Percentiles rank a stretch among this genome's conserved stretches.
Conservation (phyloP, 2,113 vertebrate genomes). For the Phrynocephalus versicolor region DNA sequence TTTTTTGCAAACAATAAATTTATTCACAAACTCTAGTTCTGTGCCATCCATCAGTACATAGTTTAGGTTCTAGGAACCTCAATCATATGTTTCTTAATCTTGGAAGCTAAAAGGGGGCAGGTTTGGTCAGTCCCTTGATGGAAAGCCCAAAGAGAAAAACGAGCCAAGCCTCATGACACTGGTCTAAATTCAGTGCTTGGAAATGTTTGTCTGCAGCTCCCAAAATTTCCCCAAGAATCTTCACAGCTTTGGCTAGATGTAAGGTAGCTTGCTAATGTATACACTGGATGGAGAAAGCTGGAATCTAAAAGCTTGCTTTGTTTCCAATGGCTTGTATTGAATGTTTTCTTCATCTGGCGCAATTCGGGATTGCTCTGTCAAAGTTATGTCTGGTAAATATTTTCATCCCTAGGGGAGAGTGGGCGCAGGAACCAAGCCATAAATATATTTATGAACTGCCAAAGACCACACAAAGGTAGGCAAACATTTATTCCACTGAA, state of each 20-base stretch:
- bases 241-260: no score
- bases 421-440: neutral
- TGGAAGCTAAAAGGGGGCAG: no score
- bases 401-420: neutral
- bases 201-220: no score
- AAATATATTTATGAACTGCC: constrained; percentile 30
- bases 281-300: no score
- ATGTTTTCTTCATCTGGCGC: neutral
- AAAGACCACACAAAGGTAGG: neutral
- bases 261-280: no score
- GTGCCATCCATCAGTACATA: neutral
- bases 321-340: neutral
- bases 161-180: no score
- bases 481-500: constrained; percentile 32
- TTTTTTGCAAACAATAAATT: neutral
- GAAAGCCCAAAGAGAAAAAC: no score
- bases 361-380: neutral
- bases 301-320: neutral
- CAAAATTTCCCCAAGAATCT: no score
- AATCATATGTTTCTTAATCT: no score
- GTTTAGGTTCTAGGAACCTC: neutral
- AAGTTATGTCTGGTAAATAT: neutral
- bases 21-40: neutral
- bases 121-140: no score
- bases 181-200: no score